These are phyloP conservation scores for Muntiacus reevesi DNA, from an alignment of 2,113 vertebrate genomes.

Conservation along the genomic window DNA sequence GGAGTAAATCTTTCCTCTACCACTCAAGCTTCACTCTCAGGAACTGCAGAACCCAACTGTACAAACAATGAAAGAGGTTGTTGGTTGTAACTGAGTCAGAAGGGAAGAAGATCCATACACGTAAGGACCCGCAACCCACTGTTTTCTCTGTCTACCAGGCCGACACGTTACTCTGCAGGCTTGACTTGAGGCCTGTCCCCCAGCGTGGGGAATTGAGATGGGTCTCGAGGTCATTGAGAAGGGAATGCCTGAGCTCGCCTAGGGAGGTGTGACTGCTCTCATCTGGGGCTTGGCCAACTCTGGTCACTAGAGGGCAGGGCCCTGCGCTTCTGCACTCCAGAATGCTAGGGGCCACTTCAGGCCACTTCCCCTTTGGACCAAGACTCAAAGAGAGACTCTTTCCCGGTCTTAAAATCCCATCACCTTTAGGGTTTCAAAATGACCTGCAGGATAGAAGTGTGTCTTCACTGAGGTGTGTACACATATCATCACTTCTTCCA, in stretches of 20 bases:
- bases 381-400: background rate
- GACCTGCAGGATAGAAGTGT: background rate
- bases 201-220: background rate
- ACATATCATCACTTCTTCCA: background rate
- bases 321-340: background rate
- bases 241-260: background rate
- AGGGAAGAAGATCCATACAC: background rate
- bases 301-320: background rate
- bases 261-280: background rate
- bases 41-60: background rate
- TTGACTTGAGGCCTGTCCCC: background rate
- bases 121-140: background rate
- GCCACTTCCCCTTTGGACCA: background rate
- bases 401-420: background rate
- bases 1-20: background rate
- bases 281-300: background rate
- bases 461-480: background rate
- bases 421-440: background rate
- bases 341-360: background rate
- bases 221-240: background rate
- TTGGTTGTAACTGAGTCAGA: background rate
- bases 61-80: background rate
- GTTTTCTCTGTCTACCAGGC: background rate
- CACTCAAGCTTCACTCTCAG: background rate
- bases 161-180: background rate